phyloP scores from a whole-genome alignment of 2,797 vertebrate species.

The Falco novaeseelandiae region DNA sequence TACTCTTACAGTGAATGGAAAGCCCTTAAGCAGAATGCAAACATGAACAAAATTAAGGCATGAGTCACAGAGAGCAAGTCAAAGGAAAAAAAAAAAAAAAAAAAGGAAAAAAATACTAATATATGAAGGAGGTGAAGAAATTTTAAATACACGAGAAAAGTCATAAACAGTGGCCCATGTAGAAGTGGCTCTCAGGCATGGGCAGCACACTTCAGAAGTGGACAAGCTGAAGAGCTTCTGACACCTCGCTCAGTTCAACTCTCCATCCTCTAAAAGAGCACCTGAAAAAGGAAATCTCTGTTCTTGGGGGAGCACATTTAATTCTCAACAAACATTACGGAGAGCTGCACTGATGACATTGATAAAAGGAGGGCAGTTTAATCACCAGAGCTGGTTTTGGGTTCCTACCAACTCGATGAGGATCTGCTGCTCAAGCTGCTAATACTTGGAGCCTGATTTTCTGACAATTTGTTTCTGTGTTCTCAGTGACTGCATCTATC shows the following conservation, averaged over 20 bases:
- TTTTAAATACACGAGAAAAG: neutral
- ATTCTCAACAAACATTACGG: neutral
- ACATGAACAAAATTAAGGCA: neutral
- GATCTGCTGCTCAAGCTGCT: neutral
- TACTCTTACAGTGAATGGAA: neutral
- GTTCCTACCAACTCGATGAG: neutral
- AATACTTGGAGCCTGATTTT: neutral
- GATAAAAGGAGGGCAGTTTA: neutral
- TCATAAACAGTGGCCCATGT: neutral
- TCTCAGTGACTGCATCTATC: neutral
- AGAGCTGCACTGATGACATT: fast-evolving
- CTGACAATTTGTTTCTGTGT: neutral
- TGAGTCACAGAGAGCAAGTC: neutral
- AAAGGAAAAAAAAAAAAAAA: neutral
- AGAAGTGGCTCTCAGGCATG: neutral
- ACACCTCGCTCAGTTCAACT: neutral
- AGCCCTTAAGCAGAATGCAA: neutral
- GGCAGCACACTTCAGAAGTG: neutral
- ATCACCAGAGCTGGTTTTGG: neutral
- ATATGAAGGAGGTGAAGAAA: neutral
- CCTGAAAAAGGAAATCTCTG: neutral
- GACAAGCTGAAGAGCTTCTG: neutral
- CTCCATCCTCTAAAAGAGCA: neutral
- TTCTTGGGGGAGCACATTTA: neutral
- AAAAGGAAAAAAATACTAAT: neutral